Base-by-base conservation (phyloP, 2,113 vertebrate genomes). In the Steatornis caripensis region DNA sequence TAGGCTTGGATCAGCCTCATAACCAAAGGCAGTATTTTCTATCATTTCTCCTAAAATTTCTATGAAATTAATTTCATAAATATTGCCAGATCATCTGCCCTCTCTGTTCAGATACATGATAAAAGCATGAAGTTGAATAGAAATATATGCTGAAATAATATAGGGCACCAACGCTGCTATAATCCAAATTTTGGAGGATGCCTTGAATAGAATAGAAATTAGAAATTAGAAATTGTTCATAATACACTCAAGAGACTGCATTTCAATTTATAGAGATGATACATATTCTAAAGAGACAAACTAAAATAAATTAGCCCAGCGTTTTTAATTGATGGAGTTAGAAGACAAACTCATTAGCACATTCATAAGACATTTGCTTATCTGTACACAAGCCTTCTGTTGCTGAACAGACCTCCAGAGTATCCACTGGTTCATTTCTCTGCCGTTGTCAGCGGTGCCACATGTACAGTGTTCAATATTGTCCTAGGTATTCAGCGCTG, bases 351-450 rank as follows among this genome's bases (percentile, higher is more conserved):
- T 92, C 70, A 68, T 94, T 97, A 89, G 81, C 60, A 93, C 90
- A 92, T 91, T 90, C 84, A 80, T 97, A 84, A 80, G 93, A 61
- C 92, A 57, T 92, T 95, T 81, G 77, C 89, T 90, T 95, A 84
- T 95, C 92, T 89, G 12, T 72, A 77, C 85, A 94, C 34, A 51
- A 76, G 43, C 71, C 82, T 90, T 86, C 82, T 91, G 89, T 21
- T 86, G 78, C 91, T 85, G 62, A 89, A 64, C 57, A 78, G 82
- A 65, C 48, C 88, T 79, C 70, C 80, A 24, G 88, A 80, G 90
- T 43, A 97, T 87, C 96, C 62, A 79, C 66, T 48, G 82, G 53
- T 74, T 94, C 81, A 36, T 91, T 94, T 96, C 88, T 64, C 74
- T 48, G 34, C 46, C 64, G 58, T 37, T 87, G 84, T 84, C 9